Evolutionary conservation across 1,140 invertebrate genomes (phyloP), one percentile per base, ranked within the genome.

Genomic region (Triops longicaudatus): DNA sequence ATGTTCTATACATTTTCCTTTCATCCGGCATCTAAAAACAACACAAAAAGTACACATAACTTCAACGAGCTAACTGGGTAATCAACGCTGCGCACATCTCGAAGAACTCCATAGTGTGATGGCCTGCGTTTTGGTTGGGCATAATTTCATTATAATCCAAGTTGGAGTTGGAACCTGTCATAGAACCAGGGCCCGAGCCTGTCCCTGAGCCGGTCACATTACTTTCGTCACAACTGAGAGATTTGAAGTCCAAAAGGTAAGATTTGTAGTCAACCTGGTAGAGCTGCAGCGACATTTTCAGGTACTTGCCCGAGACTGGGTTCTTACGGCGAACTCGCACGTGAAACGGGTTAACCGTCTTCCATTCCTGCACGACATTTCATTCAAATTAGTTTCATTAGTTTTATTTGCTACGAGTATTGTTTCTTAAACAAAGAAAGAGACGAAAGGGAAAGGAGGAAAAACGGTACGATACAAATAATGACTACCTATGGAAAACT

Each of bases 61-160:
- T 63, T 83, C 79, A 99, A 85, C 97, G 92, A 37, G 98, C 97
- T 74, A 99, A 86, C 82, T 99, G 96, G 74, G 97, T 97, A 81
- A 99, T 99, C 17, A 99, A 87, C 31, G 95, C 93, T 27, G 98
- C 96, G 85, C 98, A 99, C 96, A 99, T 98, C 87, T 99, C 98
- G 85, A 99, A 99, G 86, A 99, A 99, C 87, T 99, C 97, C 93
- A 99, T 98, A 4, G 97, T 98, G 84, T 98, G 96, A 82, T 99
- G 96, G 28, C 91, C 87, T 9, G 82, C 72, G 81, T 81, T 83
- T 81, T 63, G 50, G 22, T 63, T 63, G 50, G 50, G 50, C 50
- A 63, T 63, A 6, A 63, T 17, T 17, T 63, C 50, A 22, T 63
- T 63, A 17, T 63, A 63, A 31, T 73, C 73, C 31, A 41, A 12